phyloP scores from a whole-genome alignment of 2,797 vertebrate species.

The Squalus acanthias region DNA sequence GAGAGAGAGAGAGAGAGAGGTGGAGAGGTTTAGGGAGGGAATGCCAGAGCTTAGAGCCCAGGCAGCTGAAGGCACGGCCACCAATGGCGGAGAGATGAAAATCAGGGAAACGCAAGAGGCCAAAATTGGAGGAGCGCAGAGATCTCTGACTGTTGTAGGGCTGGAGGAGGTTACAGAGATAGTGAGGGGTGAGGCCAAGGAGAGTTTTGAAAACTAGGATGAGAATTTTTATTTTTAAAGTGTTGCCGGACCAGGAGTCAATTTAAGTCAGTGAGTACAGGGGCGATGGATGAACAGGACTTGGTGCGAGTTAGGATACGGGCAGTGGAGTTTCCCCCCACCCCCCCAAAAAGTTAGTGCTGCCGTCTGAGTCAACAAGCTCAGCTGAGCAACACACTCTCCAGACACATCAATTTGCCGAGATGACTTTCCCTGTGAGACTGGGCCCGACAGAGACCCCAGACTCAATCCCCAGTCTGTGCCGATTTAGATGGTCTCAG shows the following conservation, averaged over 20 bases:
- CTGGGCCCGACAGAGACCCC: not conserved
- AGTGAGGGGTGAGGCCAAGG: too few relatives aligned
- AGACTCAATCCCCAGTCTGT: not conserved
- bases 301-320: not conserved
- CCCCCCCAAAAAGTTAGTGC: too few relatives aligned
- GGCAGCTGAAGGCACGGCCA: not conserved
- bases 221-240: not conserved
- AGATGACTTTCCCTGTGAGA: not conserved
- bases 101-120: too few relatives aligned
- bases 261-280: not conserved
- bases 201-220: not conserved
- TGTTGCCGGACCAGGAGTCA: not conserved
- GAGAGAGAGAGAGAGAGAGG: not conserved
- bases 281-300: not conserved
- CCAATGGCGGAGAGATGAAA: not conserved
- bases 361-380: not conserved
- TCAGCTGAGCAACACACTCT: not conserved
- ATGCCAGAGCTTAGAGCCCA: not conserved
- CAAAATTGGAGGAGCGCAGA: not conserved
- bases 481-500: not conserved
- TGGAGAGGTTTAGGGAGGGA: not conserved
- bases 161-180: not conserved
- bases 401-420: too few relatives aligned
- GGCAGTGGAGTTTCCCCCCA: not conserved
- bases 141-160: not conserved